phyloP scores from a whole-genome alignment of 2,888 invertebrate species.

The Leucoma salicis region DNA sequence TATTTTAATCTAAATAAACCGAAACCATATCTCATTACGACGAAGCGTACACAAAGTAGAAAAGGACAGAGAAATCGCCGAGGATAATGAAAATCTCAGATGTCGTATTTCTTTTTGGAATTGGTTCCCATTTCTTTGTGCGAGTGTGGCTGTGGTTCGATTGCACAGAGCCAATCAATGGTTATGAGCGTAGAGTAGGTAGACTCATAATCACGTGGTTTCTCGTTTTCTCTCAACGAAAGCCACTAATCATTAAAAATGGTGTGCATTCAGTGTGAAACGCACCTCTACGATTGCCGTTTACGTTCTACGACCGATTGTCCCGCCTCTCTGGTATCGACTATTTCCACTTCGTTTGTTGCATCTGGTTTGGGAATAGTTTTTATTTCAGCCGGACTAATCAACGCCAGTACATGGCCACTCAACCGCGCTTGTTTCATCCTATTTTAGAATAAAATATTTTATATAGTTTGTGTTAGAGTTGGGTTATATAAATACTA shows the following conservation, averaged over 20 bases:
- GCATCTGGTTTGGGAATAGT: slow-evolving; percentile 73
- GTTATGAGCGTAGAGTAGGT: slow-evolving; percentile 51
- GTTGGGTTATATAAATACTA: too few relatives aligned
- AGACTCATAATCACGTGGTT: too few relatives aligned
- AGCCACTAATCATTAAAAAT: slow-evolving; percentile 68
- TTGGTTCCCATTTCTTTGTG: slow-evolving; percentile 68
- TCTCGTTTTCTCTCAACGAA: slow-evolving; percentile 20
- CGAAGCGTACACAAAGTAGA: slow-evolving; percentile 35
- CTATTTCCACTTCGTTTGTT: slow-evolving; percentile 79
- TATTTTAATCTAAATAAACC: not conserved
- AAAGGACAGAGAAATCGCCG: slow-evolving; percentile 39
- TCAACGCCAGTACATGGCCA: slow-evolving; percentile 69
- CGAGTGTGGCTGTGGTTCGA: slow-evolving; percentile 60
- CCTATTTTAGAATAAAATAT: slow-evolving; percentile 50
- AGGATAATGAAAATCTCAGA: slow-evolving; percentile 65
- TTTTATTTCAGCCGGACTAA: slow-evolving; percentile 76
- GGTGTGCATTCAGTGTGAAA: slow-evolving; percentile 67
- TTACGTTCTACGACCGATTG: slow-evolving; percentile 72
- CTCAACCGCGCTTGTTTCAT: slow-evolving; percentile 50
- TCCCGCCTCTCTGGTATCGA: slow-evolving; percentile 66
- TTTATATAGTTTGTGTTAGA: slow-evolving; percentile 19
- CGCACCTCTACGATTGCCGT: slow-evolving; percentile 71
- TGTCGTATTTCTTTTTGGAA: slow-evolving; percentile 68
- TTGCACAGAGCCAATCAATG: slow-evolving; percentile 68
- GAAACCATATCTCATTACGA: slow-evolving; percentile 41